phyloP scores from a whole-genome alignment of 2,888 invertebrate genomes.

The Troglohyphantes excavatus region DNA sequence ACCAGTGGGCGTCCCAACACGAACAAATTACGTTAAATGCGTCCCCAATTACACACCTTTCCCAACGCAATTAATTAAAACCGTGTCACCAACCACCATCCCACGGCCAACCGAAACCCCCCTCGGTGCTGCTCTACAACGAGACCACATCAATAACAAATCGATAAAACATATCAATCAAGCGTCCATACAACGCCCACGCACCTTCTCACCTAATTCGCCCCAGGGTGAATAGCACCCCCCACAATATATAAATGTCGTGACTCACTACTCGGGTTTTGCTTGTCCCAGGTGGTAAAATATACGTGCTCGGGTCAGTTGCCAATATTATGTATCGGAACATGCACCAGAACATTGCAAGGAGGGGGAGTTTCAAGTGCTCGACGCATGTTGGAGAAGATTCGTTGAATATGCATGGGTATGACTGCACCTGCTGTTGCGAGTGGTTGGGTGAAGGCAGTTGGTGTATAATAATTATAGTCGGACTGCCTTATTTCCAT shows the following conservation, averaged over 20 bases:
- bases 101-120: not conserved
- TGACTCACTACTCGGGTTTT: constrained; percentile 62
- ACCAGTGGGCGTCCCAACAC: constrained; percentile 5
- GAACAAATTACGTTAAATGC: constrained; percentile 26
- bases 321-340: constrained; percentile 16
- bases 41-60: constrained; percentile 42
- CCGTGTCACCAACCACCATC: constrained; percentile 44
- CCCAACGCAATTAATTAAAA: constrained; percentile 53
- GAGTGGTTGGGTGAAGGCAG: not conserved
- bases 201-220: constrained; percentile 56
- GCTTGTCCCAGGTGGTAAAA: constrained; percentile 72
- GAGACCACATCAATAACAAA: constrained; percentile 52
- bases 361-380: not conserved
- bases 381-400: not conserved
- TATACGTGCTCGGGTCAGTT: constrained; percentile 29
- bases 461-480: not conserved
- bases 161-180: constrained; percentile 75
- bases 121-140: not conserved
- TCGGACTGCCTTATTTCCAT: not conserved
- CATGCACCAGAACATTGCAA: not conserved
- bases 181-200: constrained; percentile 19
- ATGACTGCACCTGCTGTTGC: constrained; percentile 49
- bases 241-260: constrained; percentile 18
- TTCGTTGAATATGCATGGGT: constrained; percentile 48
- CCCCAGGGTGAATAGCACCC: not conserved